Evolutionary conservation across 2,113 vertebrate genomes (phyloP), one percentile per base, ranked within the genome.

Genomic region (Motacilla tschutschensis): DNA sequence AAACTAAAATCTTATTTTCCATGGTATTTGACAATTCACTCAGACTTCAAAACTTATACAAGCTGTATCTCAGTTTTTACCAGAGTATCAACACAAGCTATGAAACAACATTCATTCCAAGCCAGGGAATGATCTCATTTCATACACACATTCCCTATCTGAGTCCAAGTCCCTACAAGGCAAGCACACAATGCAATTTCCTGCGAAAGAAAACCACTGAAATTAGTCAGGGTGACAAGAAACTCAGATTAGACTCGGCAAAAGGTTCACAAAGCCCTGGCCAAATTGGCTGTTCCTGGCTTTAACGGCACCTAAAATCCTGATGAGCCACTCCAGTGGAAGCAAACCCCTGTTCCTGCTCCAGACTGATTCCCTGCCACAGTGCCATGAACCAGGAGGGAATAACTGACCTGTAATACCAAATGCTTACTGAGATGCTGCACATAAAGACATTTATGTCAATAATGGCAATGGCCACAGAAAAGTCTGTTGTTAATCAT

Each of bases 151-250:
- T 83, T 83, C 85, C 54, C 69, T 74, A 20, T 86, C 83, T 58
- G n/a, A 17, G 40, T 58, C 72, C 65, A 48, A 64, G 72, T 31
- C 84, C 53, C 48, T 80, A 77, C 38, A 79, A 92, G 72, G 81
- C 26, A 0, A 86, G 38, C 35, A 72, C 19, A 90, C 76, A 91
- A 85, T 87, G 71, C 3, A 2, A 80, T 87, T 93, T 94, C 89
- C 90, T 88, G 92, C 69, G 64, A 64, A 88, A 86, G 44, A 90
- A 92, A 92, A 57, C 44, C 60, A 58, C 79, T 79, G 47, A 91
- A 93, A 91, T 94, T 36, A 86, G 81, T 94, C 90, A 90, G 76
- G 20, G 26, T 91, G 87, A 94, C 84, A 90, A 91, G 87, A 87
- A 93, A 78, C 43, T 69, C 72, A 80, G 89, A 87, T 85, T 85